These are phyloP conservation scores for Oreohelix idahoensis DNA, from an alignment of 1,140 invertebrate species.

Conservation along the genomic window DNA sequence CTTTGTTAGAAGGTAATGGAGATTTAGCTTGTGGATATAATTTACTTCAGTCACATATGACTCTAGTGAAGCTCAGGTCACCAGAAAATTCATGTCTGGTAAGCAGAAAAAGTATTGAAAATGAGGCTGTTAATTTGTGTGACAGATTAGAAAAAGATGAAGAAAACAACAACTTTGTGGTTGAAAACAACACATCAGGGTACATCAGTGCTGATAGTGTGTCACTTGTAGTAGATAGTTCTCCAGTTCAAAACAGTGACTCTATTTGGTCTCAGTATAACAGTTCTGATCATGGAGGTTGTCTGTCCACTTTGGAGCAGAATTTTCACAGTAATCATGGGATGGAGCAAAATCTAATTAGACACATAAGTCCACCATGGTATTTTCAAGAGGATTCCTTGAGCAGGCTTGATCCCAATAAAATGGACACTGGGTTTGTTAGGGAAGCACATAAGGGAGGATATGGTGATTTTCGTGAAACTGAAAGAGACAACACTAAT, in stretches of 20 bases:
- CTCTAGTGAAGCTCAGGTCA: background rate
- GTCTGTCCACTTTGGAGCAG: background rate
- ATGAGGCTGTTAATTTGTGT: constrained; percentile 38
- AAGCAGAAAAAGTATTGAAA: constrained; percentile 14
- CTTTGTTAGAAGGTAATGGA: constrained; percentile 17
- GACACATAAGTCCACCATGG: constrained; percentile 1
- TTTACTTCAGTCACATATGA: constrained; percentile 40
- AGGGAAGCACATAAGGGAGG: constrained; percentile 1
- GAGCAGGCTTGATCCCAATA: background rate
- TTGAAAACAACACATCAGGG: constrained; percentile 23
- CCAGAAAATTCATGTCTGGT: background rate
- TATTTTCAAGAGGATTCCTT: constrained; percentile 12
- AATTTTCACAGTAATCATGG: background rate
- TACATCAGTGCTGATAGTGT: constrained; percentile 12
- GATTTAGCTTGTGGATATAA: constrained; percentile 12
- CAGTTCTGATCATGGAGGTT: constrained; percentile 4
- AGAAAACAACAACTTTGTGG: background rate
- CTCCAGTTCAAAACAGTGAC: background rate
- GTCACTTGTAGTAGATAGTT: background rate
- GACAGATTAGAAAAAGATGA: constrained; percentile 46
- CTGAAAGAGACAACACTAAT: constrained; percentile 10
- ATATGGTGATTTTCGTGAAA: constrained; percentile 8
- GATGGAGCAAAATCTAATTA: background rate
- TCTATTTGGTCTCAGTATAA: background rate
- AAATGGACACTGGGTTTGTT: background rate